phyloP scores from a whole-genome alignment of 2,113 vertebrate genomes.

The Silurus asotus region DNA sequence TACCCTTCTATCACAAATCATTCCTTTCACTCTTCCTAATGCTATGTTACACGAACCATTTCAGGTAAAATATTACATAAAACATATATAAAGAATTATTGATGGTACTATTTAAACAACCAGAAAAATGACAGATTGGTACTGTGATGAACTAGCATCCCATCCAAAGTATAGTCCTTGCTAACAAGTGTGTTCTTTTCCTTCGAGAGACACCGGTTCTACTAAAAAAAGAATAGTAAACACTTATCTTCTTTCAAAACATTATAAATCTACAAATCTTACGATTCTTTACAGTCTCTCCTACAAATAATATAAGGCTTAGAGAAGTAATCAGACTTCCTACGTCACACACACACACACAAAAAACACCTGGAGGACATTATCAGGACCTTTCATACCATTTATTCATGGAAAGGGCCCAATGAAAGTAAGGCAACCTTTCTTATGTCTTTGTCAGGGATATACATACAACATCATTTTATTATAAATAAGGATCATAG shows the following conservation, averaged over 20 bases:
- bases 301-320: background rate
- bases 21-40: background rate
- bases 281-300: background rate
- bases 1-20: no score
- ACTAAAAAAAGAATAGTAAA: background rate
- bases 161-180: background rate
- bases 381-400: slow-evolving; percentile 14
- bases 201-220: background rate
- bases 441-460: slow-evolving; percentile 22
- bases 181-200: background rate
- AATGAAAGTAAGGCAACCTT: background rate
- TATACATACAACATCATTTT: background rate
- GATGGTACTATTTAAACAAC: background rate
- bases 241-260: background rate
- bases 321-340: background rate
- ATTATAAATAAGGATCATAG: background rate
- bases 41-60: background rate
- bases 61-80: background rate
- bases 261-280: background rate
- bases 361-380: background rate
- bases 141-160: background rate
- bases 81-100: background rate
- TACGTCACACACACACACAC: background rate
- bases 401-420: background rate
- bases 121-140: background rate